Evolutionary conservation across 30 jellyfish, hydroid and myxozoan species (phyloP).

Genomic region (Turritopsis rubra): DNA sequence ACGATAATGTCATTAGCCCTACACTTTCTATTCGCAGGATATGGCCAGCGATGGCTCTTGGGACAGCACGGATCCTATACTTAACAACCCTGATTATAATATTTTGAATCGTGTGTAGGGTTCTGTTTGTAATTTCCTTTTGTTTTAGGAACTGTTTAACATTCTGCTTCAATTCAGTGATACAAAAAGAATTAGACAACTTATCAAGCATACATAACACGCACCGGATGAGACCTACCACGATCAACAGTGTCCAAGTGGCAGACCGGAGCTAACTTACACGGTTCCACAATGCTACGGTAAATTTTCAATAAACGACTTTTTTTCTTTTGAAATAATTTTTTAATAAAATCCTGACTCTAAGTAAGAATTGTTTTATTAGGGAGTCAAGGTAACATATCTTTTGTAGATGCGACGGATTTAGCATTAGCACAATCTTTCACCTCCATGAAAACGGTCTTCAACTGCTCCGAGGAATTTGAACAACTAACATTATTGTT

Average conservation of each 20-base stretch:
- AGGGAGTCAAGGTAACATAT: background rate
- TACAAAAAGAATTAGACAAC: conserved; percentile 4
- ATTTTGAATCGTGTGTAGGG: too few relatives aligned
- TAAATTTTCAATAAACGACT: background rate
- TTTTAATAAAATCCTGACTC: too few relatives aligned
- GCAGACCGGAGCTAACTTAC: conserved; percentile 12
- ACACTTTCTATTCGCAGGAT: conserved; percentile 1
- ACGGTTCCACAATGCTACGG: conserved; percentile 9
- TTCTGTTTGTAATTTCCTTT: background rate
- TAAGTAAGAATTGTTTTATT: too few relatives aligned
- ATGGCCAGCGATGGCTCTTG: conserved; percentile 16
- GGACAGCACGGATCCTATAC: background rate
- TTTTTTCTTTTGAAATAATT: too few relatives aligned
- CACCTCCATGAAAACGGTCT: background rate
- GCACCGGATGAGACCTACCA: conserved; percentile 9
- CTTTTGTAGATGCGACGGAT: background rate
- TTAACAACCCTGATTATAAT: background rate
- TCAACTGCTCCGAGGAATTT: background rate
- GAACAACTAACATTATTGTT: background rate
- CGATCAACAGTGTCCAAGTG: conserved; percentile 17
- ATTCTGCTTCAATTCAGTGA: background rate
- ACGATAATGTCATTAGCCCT: background rate
- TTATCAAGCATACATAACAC: conserved; percentile 7
- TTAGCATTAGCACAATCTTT: background rate
- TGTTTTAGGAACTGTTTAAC: conserved; percentile 7